Evolutionary conservation across 2,888 invertebrate genomes (phyloP).

Genomic region (Bruchidius siliquastri): DNA sequence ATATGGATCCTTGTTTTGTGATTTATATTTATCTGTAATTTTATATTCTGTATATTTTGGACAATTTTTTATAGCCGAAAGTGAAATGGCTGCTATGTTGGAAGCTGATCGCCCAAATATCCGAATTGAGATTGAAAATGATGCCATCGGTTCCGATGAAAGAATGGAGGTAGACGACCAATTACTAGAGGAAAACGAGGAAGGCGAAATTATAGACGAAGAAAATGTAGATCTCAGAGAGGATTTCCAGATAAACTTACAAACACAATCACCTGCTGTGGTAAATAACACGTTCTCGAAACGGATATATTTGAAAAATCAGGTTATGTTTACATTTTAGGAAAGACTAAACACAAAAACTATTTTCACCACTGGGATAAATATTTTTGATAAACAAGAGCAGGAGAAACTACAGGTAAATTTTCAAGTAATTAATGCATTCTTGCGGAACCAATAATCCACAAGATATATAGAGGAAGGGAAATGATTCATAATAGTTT

Average conservation of each 20-base stretch:
- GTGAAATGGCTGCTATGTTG: not conserved
- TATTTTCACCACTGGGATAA: conserved; percentile 49
- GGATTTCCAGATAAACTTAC: not conserved
- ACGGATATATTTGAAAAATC: not conserved
- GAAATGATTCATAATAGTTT: too few relatives aligned
- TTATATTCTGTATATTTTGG: too few relatives aligned
- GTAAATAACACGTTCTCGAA: not conserved
- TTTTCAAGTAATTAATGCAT: not conserved
- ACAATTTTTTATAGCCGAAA: too few relatives aligned
- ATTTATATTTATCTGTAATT: too few relatives aligned
- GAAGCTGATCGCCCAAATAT: conserved; percentile 41
- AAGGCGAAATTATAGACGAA: conserved; percentile 44
- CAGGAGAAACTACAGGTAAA: conserved; percentile 49
- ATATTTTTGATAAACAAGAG: conserved; percentile 51
- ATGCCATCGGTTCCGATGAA: conserved; percentile 33
- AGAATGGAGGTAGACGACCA: conserved; percentile 50
- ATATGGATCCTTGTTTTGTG: too few relatives aligned
- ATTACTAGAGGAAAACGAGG: conserved; percentile 34
- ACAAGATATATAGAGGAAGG: too few relatives aligned
- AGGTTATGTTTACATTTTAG: not conserved
- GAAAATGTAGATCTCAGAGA: not conserved
- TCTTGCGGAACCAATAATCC: too few relatives aligned
- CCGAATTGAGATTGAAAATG: conserved; percentile 49
- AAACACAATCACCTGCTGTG: not conserved
- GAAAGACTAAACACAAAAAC: conserved; percentile 38